Evolutionary conservation across 1,140 invertebrate genomes (phyloP), one percentile per base, ranked within the genome.

Genomic region (Drosophila willistoni): DNA sequence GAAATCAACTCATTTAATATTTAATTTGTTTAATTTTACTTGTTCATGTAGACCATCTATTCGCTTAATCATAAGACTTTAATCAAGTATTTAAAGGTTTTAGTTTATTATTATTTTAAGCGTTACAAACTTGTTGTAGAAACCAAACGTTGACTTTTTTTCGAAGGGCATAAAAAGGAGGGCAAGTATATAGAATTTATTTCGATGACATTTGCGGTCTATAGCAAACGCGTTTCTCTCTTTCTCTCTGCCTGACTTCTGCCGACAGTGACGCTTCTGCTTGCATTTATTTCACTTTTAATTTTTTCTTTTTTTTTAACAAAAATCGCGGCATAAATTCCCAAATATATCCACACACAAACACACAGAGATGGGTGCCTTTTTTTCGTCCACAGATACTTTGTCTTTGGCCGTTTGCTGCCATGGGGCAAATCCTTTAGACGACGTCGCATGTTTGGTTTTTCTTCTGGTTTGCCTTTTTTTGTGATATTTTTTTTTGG

Each of bases 381-480:
- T n/a, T 3, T 12, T 39, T 39, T 68, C 63, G 29, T 73, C 64
- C 63, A 51, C 68, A 77, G 74, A 74, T 77, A 87, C 83, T 86
- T 86, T 86, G 82, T 86, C 82, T 87, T 87, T 83, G 79, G 71
- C 51, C 59, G 67, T 55, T 64, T 56, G 71, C 79, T 82, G 79
- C 72, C 64, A 56, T 87, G 72, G 74, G 73, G 83, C 83, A 79
- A 86, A 82, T 86, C 83, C 83, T 82, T 86, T 87, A 71, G 83
- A 87, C 78, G 70, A 87, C 83, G 67, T 87, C 70, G 83, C 83
- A 85, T 85, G 81, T 64, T 85, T 79, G 79, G 79, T 68, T 89
- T 89, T 79, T 82, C 83, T 89, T 70, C 70, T 79, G 72, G 83
- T 63, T 29, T 72, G 29, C 62, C 70, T 77, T 72, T 71, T 78